phyloP scores from a whole-genome alignment of 2,888 invertebrate genomes.

The Hydroisotoma schaefferi region DNA sequence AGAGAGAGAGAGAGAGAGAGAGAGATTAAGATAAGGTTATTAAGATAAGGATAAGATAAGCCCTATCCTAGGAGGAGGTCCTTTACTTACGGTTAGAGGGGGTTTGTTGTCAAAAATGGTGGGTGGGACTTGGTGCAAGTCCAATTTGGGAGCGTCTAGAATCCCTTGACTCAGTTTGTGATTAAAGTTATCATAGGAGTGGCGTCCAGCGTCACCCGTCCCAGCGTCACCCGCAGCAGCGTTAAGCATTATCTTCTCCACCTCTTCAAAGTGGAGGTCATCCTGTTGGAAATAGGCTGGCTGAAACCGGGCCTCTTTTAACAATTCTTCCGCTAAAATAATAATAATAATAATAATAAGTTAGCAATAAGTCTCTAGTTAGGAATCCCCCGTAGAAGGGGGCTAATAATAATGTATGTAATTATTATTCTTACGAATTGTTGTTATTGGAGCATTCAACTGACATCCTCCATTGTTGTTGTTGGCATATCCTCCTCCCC shows the following conservation, averaged over 20 bases:
- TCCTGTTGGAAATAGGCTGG: not conserved
- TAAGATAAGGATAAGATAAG: not conserved
- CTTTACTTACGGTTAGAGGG: conserved; percentile 21
- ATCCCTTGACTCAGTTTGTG: conserved; percentile 20
- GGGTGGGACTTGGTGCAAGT: conserved; percentile 22
- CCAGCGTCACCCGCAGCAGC: no score
- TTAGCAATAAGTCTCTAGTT: no score
- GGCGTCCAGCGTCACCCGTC: not conserved
- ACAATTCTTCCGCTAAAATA: not conserved
- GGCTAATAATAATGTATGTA: not conserved
- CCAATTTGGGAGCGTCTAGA: conserved; percentile 28
- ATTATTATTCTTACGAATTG: not conserved
- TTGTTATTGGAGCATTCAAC: no score
- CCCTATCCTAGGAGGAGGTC: conserved; percentile 22
- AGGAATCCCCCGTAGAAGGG: not conserved
- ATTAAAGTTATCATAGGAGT: conserved; percentile 23
- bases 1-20: not conserved
- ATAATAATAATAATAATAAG: no score
- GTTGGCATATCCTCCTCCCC: no score
- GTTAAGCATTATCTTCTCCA: conserved; percentile 14
- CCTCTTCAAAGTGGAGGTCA: not conserved
- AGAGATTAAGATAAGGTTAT: not conserved
- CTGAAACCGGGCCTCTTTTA: conserved; percentile 2
- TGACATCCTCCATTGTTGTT: no score
- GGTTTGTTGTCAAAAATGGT: conserved; percentile 36